These are phyloP conservation scores for Drymonia ruficornis DNA, from an alignment of 2,888 invertebrate genomes.

Conservation along the genomic window DNA sequence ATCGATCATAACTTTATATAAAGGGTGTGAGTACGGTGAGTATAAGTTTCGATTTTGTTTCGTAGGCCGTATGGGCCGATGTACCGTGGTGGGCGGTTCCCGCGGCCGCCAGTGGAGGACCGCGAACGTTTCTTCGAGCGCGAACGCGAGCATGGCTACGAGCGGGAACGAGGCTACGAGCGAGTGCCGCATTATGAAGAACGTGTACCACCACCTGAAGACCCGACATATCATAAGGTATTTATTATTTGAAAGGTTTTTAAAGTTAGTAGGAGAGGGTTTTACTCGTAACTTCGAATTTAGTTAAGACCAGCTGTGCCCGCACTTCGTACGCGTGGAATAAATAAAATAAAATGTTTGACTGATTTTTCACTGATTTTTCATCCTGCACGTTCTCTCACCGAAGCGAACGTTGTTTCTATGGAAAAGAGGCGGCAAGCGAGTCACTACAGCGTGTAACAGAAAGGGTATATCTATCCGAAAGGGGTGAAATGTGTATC, in stretches of 20 bases:
- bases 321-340: too few relatives aligned
- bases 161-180: constrained; percentile 67
- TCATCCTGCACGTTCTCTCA: neutral
- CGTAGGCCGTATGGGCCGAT: constrained; percentile 61
- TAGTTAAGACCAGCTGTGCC: too few relatives aligned
- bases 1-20: too few relatives aligned
- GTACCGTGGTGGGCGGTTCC: constrained; percentile 69
- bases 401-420: too few relatives aligned
- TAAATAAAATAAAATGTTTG: too few relatives aligned
- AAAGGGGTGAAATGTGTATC: too few relatives aligned
- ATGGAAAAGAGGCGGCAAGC: too few relatives aligned
- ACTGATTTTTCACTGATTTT: too few relatives aligned
- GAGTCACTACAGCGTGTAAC: too few relatives aligned
- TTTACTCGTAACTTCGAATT: too few relatives aligned
- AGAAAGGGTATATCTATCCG: too few relatives aligned
- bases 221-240: constrained; percentile 71
- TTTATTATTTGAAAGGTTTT: neutral
- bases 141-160: constrained; percentile 65
- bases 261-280: too few relatives aligned
- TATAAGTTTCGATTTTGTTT: neutral
- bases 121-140: constrained; percentile 71
- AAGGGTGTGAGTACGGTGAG: neutral
- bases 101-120: constrained; percentile 56
- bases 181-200: constrained; percentile 72
- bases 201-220: constrained; percentile 57